Conservation (phyloP, 2,797 vertebrate genomes). For the Aeoliscus strigatus region DNA sequence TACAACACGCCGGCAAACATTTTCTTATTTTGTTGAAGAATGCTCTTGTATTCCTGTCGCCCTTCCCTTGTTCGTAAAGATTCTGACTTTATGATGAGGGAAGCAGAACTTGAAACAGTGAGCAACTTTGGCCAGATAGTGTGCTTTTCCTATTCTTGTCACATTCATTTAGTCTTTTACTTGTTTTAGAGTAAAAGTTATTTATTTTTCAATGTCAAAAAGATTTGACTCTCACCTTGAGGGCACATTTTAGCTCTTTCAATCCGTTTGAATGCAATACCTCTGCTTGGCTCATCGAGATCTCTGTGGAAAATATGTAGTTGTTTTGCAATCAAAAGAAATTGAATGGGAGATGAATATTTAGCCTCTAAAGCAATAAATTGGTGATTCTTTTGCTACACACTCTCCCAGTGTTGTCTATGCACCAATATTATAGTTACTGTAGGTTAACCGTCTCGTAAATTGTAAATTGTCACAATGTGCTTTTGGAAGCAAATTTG, state of each 20-base stretch:
- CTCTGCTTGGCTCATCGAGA: constrained; percentile 68
- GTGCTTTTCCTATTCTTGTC: constrained; percentile 58
- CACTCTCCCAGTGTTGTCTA: constrained; percentile 75
- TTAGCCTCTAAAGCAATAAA: constrained; percentile 80
- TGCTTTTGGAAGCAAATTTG: constrained; percentile 69
- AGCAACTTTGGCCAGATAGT: constrained; percentile 81
- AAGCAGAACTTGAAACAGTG: constrained; percentile 75
- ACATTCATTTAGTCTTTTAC: constrained; percentile 76
- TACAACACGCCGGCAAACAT: constrained; percentile 61
- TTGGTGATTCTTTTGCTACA: constrained; percentile 74
- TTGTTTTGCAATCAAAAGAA: constrained; percentile 77
- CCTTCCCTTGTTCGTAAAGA: constrained; percentile 65
- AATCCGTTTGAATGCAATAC: constrained; percentile 78
- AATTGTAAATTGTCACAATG: constrained; percentile 66
- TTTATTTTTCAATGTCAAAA: constrained; percentile 67
- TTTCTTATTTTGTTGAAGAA: constrained; percentile 71
- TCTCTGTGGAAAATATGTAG: constrained; percentile 69
- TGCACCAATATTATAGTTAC: constrained; percentile 79
- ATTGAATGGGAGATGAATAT: constrained; percentile 65
- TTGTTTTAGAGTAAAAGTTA: constrained; percentile 83
- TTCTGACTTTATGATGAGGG: constrained; percentile 63
- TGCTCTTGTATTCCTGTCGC: constrained; percentile 66
- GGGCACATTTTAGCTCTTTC: constrained; percentile 62
- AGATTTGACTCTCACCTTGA: constrained; percentile 58
- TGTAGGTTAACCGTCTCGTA: constrained; percentile 74